Percentiles rank a stretch among this genome's conserved stretches.
phyloP scores from a whole-genome alignment of 2,888 invertebrate genomes.

The Microctonus brassicae region DNA sequence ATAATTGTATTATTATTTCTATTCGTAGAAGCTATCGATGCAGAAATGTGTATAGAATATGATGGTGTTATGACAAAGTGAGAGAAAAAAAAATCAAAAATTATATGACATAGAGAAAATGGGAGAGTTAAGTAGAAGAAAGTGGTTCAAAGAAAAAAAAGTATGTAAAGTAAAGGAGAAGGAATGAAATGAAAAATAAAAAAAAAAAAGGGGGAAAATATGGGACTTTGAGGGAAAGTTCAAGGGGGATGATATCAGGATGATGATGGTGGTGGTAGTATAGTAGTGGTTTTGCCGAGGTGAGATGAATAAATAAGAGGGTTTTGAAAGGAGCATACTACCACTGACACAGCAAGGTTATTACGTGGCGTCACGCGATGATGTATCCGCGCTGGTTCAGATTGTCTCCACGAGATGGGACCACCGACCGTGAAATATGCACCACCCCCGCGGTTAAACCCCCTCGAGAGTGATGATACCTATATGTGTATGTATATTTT shows the following conservation, averaged over 20 bases:
- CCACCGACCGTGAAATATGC: constrained; percentile 70
- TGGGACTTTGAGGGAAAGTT: constrained; percentile 20
- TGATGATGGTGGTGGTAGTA: constrained; percentile 31
- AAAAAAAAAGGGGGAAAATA: constrained; percentile 5
- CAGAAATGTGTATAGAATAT: too few relatives aligned
- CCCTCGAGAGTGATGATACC: constrained; percentile 46
- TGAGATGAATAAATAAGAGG: constrained; percentile 69
- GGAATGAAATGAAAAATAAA: background rate
- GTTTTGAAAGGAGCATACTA: constrained; percentile 59
- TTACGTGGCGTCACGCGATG: constrained; percentile 69
- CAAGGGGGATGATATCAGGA: constrained; percentile 36
- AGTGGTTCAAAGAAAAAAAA: constrained; percentile 2
- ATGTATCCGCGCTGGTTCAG: constrained; percentile 68
- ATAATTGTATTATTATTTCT: constrained; percentile 35
- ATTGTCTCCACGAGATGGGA: constrained; percentile 69
- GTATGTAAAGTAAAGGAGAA: constrained; percentile 15
- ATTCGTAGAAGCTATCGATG: background rate
- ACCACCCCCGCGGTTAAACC: constrained; percentile 63
- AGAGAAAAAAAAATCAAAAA: constrained; percentile 11
- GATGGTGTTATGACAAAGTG: background rate
- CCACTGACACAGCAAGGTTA: constrained; percentile 52
- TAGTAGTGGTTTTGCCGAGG: constrained; percentile 50
- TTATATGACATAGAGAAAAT: constrained; percentile 14
- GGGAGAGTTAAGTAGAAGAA: constrained; percentile 28
- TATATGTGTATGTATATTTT: background rate